Evolutionary conservation across 2,888 invertebrate genomes (phyloP).

Genomic region (Drosophila anomelani): DNA sequence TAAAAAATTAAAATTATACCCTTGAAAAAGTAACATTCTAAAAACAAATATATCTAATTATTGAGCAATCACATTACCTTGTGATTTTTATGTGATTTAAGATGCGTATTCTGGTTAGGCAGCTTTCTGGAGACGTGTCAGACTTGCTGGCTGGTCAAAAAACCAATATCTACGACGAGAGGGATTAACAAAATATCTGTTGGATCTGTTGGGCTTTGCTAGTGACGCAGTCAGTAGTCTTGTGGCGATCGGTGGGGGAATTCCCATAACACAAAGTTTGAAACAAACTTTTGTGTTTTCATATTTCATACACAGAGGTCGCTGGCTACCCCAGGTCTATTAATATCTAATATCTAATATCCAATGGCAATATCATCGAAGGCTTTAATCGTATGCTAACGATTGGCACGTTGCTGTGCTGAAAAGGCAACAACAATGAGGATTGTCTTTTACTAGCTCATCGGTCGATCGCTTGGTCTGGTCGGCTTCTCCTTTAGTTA

Average conservation of each 20-base stretch:
- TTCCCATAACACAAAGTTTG: conserved; percentile 66
- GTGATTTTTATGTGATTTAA: not conserved
- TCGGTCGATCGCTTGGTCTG: not conserved
- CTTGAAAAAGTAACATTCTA: not conserved
- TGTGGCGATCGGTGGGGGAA: conserved; percentile 56
- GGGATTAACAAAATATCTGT: conserved; percentile 9
- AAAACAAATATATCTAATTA: conserved; percentile 23
- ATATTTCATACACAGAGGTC: conserved; percentile 49
- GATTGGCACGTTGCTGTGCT: conserved; percentile 58
- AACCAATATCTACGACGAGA: not conserved
- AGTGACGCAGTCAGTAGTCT: conserved; percentile 64
- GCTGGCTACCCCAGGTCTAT: conserved; percentile 6
- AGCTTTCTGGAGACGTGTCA: conserved; percentile 34
- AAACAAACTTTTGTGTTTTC: conserved; percentile 64
- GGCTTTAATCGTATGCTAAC: conserved; percentile 73
- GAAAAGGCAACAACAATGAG: conserved; percentile 40
- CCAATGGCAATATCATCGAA: conserved; percentile 1
- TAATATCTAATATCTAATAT: conserved; percentile 23
- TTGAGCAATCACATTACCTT: conserved; percentile 28
- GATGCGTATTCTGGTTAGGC: conserved; percentile 17
- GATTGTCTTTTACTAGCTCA: conserved; percentile 42
- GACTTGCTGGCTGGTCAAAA: conserved; percentile 29
- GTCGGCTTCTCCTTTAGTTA: conserved; percentile 50
- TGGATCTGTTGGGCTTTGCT: conserved; percentile 20
- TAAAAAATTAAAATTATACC: conserved; percentile 3